Evolutionary conservation across 1,140 invertebrate species (phyloP), one percentile per base, ranked within the genome.

Genomic region (Drosophila melanica): DNA sequence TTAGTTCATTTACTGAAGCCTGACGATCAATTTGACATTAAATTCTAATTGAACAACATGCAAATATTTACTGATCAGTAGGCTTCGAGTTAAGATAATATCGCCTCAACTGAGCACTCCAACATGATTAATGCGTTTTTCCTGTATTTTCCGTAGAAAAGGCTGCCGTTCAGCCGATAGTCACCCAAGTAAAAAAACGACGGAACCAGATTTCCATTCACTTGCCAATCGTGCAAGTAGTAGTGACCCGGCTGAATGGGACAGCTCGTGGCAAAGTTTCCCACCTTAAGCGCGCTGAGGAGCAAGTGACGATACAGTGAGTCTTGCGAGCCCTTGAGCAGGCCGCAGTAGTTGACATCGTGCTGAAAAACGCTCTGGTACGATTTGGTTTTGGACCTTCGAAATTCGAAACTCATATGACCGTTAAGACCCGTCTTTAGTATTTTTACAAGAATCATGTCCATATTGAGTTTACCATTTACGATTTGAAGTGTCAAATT

Each of bases 291-390:
- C 54, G 81, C 75, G 30, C 37, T 75, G 1, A 50, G 47, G 23
- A 60, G 84, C 90, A 77, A 90, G n/a, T 74, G 82, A 3, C 90
- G 76, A 20, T 90, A 82, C 0, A 91, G 11, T 53, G 79, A 74
- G 39, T 79, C 47, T 10, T 78, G 81, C 0, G 73, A n/a, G 0
- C 76, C 72, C 18, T 30, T 57, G 1, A 91, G 65, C 11, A 90
- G 18, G 1, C 54, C 27, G 47, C 90, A 91, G 62, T 87, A 76
- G 68, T 91, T 85, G 6, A 91, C 59, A 48, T 87, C 69, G 45
- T 90, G 86, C 8, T 76, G 51, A 48, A 84, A 90, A 8, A 90
- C 33, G 30, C 70, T 87, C 18, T 91, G 89, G 51, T 90, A 90
- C 1, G 51, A 3, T 7, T 87, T 87, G 0, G 58, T 45, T 23